Evolutionary conservation across 2,797 vertebrate genomes (phyloP), one percentile per base, ranked within the genome.

Genomic region (Thalassophryne amazonica): DNA sequence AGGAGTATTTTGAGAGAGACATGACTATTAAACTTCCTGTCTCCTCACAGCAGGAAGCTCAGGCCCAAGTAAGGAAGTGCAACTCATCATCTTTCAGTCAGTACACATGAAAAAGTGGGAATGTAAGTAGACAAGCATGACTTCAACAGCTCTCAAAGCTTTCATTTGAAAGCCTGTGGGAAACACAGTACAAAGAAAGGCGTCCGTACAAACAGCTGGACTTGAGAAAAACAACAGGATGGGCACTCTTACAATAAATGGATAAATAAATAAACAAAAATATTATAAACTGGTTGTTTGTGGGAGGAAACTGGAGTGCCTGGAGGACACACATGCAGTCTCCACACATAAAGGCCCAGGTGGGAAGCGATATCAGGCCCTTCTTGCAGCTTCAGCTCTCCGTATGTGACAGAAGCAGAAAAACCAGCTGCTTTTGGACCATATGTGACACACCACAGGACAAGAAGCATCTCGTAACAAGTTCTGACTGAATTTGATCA

Each of bases 61-160:
- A 6, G 40, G 54, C 69, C 47, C 69, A 73, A 61, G 81, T 38
- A 78, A 86, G 89, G 87, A 89, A 90, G 75, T 76, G 67, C 74
- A 85, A 79, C 41, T 60, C 79, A 82, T 81, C 64, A 38, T 29
- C 37, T 69, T 73, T 68, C 48, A 63, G 67, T 73, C 75, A 73
- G 70, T 83, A 63, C 34, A 70, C 57, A 52, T 50, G 60, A 10
- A 38, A 55, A 51, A 45, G 57, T 21, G 29, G 35, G 34, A 65
- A 47, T 56, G 46, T 53, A 47, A 67, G 43, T 55, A 33, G 15
- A 39, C 20, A 59, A 15, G 19, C 34, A 25, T 40, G 35, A 6
- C 11, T 17, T 56, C 17, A 53, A 24, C 1, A 27, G 21, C 18
- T 30, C 11, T 16, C 2, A 16, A 24, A 2, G 16, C 10, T 22